Percentiles rank a stretch among this genome's conserved stretches.
Conservation (phyloP, 2,888 invertebrate genomes). For the Mystacides longicornis region DNA sequence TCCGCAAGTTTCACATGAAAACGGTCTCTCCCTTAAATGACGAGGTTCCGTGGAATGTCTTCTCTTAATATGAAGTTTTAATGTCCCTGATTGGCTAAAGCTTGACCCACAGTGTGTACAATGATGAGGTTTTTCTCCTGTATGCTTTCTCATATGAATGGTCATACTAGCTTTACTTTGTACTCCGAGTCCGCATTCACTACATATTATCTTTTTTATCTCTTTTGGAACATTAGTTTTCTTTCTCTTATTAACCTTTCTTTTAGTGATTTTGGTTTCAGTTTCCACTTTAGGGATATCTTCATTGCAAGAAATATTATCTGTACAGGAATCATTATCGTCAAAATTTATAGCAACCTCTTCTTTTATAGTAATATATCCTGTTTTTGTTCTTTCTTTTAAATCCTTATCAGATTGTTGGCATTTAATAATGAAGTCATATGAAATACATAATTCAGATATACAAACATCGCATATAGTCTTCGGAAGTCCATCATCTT, state of each 20-base stretch:
- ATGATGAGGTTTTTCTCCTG: constrained; percentile 23
- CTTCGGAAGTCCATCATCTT: constrained; percentile 11
- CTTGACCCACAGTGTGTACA: constrained; percentile 36
- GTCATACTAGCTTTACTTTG: constrained; percentile 12
- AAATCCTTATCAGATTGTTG: constrained; percentile 16
- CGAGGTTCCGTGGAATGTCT: constrained; percentile 40
- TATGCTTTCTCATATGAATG: constrained; percentile 20
- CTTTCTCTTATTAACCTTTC: not conserved
- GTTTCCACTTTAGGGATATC: not conserved
- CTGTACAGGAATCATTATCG: not conserved
- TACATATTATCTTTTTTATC: constrained; percentile 7
- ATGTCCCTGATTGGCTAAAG: constrained; percentile 32
- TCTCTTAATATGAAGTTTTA: constrained; percentile 36
- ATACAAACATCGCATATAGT: constrained; percentile 13
- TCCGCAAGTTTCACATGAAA: constrained; percentile 36
- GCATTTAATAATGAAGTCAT: constrained; percentile 17
- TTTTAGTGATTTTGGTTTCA: not conserved
- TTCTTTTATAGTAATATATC: not conserved
- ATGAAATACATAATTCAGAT: constrained; percentile 12
- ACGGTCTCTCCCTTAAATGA: constrained; percentile 23
- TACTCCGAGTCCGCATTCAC: constrained; percentile 9
- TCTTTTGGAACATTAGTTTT: constrained; percentile 4
- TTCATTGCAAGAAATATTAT: not conserved
- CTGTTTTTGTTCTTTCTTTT: not conserved
- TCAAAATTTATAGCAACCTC: not conserved